Evolutionary conservation across 2,888 invertebrate species (phyloP).

Genomic region (Archips xylosteana): DNA sequence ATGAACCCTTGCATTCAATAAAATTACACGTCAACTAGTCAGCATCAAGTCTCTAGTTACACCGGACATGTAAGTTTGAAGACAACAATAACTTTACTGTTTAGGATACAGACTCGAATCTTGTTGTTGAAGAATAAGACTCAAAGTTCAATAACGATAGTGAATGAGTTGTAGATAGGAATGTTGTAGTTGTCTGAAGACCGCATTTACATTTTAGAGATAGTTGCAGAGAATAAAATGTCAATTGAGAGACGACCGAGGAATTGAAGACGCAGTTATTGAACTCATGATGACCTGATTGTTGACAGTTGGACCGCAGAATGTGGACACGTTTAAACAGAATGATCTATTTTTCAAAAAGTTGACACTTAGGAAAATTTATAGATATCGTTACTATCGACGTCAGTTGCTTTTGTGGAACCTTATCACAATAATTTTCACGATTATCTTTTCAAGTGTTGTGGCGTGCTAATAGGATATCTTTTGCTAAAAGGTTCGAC

Average conservation of each 20-base stretch:
- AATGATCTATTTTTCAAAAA: slow-evolving; percentile 35
- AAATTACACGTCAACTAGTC: slow-evolving; percentile 77
- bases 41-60: slow-evolving; percentile 73
- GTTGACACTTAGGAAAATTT: neutral
- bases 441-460: neutral
- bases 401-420: neutral
- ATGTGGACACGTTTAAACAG: slow-evolving; percentile 62
- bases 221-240: slow-evolving; percentile 80
- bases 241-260: slow-evolving; percentile 80
- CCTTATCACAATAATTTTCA: neutral
- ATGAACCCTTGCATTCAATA: slow-evolving; percentile 74
- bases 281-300: slow-evolving; percentile 76
- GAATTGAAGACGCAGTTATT: slow-evolving; percentile 79
- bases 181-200: slow-evolving; percentile 75
- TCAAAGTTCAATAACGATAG: slow-evolving; percentile 20
- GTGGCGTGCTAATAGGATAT: neutral
- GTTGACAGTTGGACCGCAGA: slow-evolving; percentile 58
- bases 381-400: neutral
- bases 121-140: slow-evolving; percentile 26
- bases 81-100: slow-evolving; percentile 50
- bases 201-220: slow-evolving; percentile 83
- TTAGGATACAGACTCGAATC: slow-evolving; percentile 10
- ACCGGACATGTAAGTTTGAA: slow-evolving; percentile 62
- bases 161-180: slow-evolving; percentile 42
- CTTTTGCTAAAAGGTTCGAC: neutral